phyloP scores from a whole-genome alignment of 2,888 invertebrate genomes.

The Hydroisotoma schaefferi region DNA sequence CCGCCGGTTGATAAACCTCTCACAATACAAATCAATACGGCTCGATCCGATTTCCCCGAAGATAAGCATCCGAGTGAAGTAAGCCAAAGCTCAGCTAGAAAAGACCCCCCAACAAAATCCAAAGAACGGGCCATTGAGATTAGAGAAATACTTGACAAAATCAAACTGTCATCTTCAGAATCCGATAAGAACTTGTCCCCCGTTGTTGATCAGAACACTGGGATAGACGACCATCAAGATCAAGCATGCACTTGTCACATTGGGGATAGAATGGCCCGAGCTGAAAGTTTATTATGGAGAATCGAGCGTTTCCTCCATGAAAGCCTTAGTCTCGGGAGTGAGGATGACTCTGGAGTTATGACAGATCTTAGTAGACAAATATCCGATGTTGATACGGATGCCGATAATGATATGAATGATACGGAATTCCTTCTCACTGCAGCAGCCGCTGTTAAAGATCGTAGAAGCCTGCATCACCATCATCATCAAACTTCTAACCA shows the following conservation, averaged over 20 bases:
- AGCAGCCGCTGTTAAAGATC: slow-evolving; percentile 31
- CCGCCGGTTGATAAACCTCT: background rate
- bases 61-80: too few species aligned
- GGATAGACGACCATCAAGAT: slow-evolving; percentile 44
- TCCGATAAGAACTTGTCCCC: slow-evolving; percentile 1
- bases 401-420: slow-evolving; percentile 56
- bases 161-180: slow-evolving; percentile 26
- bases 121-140: slow-evolving; percentile 35
- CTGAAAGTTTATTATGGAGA: slow-evolving; percentile 47
- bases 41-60: slow-evolving; percentile 21
- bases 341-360: slow-evolving; percentile 65
- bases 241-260: slow-evolving; percentile 41
- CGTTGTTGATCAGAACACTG: too few species aligned
- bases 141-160: slow-evolving; percentile 35
- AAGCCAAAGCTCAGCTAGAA: too few species aligned
- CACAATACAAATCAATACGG: slow-evolving; percentile 13
- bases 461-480: slow-evolving; percentile 11
- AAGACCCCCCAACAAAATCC: slow-evolving; percentile 14
- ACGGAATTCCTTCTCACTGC: slow-evolving; percentile 27
- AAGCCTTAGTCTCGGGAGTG: slow-evolving; percentile 54
- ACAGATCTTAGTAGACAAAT: slow-evolving; percentile 67
- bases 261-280: slow-evolving; percentile 39
- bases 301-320: slow-evolving; percentile 48
- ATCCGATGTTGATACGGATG: slow-evolving; percentile 60
- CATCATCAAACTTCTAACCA: too few species aligned